These are phyloP conservation scores for Zalophus californianus DNA, from an alignment of 2,797 vertebrate genomes.

Conservation along the genomic window DNA sequence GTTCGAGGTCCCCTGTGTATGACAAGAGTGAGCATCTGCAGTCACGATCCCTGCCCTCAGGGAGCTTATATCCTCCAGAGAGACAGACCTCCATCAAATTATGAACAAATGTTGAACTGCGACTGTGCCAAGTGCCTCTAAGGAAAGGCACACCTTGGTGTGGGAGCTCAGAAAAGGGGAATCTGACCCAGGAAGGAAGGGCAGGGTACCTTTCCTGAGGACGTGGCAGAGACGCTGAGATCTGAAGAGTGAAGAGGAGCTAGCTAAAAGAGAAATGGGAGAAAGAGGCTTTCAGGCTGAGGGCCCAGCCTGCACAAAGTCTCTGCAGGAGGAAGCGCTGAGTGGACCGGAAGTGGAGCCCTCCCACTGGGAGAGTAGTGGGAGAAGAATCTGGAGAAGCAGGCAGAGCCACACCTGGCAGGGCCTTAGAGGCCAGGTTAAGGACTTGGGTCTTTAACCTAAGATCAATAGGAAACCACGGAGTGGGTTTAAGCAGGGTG, in stretches of 20 bases:
- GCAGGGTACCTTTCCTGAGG: not conserved
- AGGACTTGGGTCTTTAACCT: not conserved
- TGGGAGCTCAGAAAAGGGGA: not conserved
- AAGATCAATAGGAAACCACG: not conserved
- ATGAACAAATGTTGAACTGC: not conserved
- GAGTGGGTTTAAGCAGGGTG: not conserved
- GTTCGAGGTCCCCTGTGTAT: not conserved
- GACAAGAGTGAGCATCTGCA: not conserved
- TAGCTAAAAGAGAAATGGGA: not conserved
- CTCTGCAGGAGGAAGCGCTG: not conserved
- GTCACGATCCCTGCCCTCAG: not conserved
- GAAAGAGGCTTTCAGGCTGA: not conserved
- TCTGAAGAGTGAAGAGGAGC: not conserved
- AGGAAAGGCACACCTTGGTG: not conserved
- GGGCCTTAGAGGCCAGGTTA: not conserved
- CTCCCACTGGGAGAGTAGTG: too few relatives aligned
- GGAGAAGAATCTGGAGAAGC: not conserved
- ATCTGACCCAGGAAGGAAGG: not conserved
- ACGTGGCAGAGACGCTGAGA: not conserved
- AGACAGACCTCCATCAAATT: not conserved
- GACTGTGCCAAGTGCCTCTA: not conserved
- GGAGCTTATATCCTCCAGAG: not conserved
- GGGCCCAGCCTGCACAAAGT: not conserved
- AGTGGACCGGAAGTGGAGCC: accelerated
- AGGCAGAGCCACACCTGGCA: accelerated